Base-by-base conservation (phyloP, 2,888 invertebrate species). In the Drosophila niveifrons region DNA sequence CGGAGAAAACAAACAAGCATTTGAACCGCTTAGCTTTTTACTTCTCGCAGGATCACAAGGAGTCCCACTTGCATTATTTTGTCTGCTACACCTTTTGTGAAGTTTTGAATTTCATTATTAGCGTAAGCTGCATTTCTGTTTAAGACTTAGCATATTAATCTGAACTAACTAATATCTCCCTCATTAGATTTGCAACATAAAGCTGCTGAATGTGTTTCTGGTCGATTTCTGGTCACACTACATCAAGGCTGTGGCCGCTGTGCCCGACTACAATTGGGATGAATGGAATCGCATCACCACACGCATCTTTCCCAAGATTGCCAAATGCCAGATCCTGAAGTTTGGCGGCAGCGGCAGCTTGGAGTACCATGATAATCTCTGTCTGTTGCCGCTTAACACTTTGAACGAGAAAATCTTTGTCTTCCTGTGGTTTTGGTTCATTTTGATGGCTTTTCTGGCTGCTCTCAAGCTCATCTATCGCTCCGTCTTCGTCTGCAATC, bases 301-400 rank as follows among this genome's bases (percentile, higher is more conserved):
- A 2, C 83, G 81, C 29, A 86, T 92, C 3, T 92, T 92, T 55
- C 92, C 92, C 2, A 92, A 96, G 94, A 95, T 97, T 56, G 97
- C 97, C n/a, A 98, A 97, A 92, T 98, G 98, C 91, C 95, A 95
- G 56, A 97, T 98, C 93, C 95, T 96, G 92, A 96, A 96, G 90
- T 97, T 95, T 92, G 98, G 98, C 92, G 94, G 96, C 1, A 95
- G 97, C 3, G 98, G 97, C 0, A 94, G 95, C 1, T 95, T 96
- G 50, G 96, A 96, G 92, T 94, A 94, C 71, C 95, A 96, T 92
- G 97, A 98, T 90, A 96, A 79, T 29, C 93, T 96, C 0, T 97
- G 97, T 80, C 93, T 96, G n/a, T 92, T 97, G 11, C 95, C 96
- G 0, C 87, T 96, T 8, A 97, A 97, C 87, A 95, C 96, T 75